Conservation (phyloP, 2,888 invertebrate species). For the Eristalinus sepulchralis region DNA sequence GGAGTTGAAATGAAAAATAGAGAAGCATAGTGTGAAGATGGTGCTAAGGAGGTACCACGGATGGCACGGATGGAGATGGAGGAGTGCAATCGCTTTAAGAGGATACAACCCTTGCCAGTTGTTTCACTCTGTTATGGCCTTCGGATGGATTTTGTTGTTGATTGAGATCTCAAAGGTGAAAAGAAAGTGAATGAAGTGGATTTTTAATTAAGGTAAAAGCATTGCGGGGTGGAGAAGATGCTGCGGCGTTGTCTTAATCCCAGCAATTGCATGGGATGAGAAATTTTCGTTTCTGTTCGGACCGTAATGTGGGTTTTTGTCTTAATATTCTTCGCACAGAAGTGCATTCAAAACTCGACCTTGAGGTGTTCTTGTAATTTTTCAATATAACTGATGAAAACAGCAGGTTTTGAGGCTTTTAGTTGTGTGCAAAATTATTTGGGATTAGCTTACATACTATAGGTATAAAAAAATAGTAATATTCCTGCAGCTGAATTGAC, state of each 20-base stretch:
- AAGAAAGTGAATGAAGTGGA: conserved; percentile 61
- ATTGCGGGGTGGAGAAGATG: conserved; percentile 7
- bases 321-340: background rate
- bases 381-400: no score
- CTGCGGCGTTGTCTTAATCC: conserved; percentile 10
- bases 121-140: conserved; percentile 60
- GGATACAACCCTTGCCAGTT: conserved; percentile 62
- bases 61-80: conserved; percentile 5
- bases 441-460: no score
- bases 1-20: conserved; percentile 26
- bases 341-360: background rate
- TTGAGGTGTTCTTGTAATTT: background rate
- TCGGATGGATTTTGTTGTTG: conserved; percentile 61
- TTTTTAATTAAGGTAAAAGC: conserved; percentile 70
- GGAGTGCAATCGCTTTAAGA: conserved; percentile 65
- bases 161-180: conserved; percentile 68
- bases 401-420: no score
- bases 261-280: background rate
- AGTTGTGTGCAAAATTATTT: no score
- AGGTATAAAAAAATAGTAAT: no score
- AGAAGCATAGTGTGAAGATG: conserved; percentile 42
- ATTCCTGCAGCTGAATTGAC: no score
- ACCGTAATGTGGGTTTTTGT: background rate
- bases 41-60: conserved; percentile 39
- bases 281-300: background rate